phyloP scores from a whole-genome alignment of 2,888 invertebrate species.

The Rotaria macrura region DNA sequence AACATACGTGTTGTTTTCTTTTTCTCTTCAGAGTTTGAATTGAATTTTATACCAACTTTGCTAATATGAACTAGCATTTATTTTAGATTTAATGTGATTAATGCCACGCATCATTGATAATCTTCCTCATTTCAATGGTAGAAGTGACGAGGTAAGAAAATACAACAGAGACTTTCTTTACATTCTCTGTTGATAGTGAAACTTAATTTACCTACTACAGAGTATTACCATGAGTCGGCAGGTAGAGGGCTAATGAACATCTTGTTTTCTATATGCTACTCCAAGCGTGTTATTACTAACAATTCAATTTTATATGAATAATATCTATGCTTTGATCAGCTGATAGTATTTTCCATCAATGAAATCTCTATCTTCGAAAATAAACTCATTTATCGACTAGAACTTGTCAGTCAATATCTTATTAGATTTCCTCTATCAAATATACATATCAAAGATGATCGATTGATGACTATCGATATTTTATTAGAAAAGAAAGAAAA shows the following conservation, averaged over 20 bases:
- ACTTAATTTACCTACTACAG: background rate
- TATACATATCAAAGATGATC: background rate
- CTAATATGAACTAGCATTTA: background rate
- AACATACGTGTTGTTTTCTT: background rate
- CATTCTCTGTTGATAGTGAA: background rate
- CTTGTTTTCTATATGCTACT: background rate
- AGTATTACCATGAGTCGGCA: background rate
- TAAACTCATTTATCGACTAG: too few relatives aligned
- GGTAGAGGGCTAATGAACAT: background rate
- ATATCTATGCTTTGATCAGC: too few relatives aligned
- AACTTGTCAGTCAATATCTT: too few relatives aligned
- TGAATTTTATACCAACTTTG: background rate
- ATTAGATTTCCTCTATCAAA: background rate
- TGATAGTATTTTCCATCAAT: background rate
- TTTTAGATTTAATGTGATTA: background rate
- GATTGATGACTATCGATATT: background rate
- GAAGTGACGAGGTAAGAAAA: background rate
- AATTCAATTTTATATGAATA: too few relatives aligned
- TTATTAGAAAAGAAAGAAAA: background rate
- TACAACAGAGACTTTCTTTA: background rate
- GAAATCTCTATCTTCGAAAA: too few relatives aligned
- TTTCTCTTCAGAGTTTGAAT: background rate
- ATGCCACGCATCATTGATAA: conserved; percentile 13
- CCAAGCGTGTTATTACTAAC: too few relatives aligned
- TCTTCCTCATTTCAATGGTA: background rate